A percentile compares a stretch with the other conserved stretches of the same genome.
These are phyloP conservation scores for Petromus typicus DNA, from an alignment of 2,113 vertebrate genomes.

Conservation along the genomic window DNA sequence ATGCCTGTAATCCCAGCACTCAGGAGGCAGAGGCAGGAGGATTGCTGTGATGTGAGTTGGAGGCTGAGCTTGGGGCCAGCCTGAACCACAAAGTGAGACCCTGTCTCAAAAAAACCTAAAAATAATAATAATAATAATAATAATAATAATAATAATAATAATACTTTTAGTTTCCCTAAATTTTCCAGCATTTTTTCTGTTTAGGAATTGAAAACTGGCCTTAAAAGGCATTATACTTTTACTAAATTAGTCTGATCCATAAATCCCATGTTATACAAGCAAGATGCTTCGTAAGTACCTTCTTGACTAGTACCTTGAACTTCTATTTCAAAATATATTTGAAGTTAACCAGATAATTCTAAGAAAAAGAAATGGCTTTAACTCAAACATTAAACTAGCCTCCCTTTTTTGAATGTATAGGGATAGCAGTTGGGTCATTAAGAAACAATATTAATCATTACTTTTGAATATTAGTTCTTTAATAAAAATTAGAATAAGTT, in stretches of 20 bases:
- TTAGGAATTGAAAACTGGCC: slow-evolving; percentile 15
- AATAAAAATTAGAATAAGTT: not conserved
- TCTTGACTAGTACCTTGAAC: not conserved
- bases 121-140: no score
- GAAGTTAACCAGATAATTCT: not conserved
- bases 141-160: no score
- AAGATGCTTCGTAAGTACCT: not conserved
- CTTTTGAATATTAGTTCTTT: not conserved
- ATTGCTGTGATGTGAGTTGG: no score
- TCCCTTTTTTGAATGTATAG: not conserved
- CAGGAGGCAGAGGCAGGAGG: no score
- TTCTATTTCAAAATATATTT: slow-evolving; percentile 23
- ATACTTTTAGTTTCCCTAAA: slow-evolving; percentile 37
- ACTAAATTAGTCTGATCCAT: not conserved
- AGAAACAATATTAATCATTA: not conserved
- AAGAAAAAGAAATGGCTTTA: not conserved
- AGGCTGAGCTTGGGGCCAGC: no score
- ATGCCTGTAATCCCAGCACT: no score
- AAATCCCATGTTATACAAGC: not conserved
- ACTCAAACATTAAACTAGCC: not conserved
- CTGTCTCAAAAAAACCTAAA: no score
- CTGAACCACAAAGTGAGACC: no score
- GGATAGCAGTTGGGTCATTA: not conserved
- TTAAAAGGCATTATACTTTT: not conserved
- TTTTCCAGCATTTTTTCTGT: slow-evolving; percentile 19